Conservation (phyloP, 2,888 invertebrate species). For the Temnothorax unifasciatus region DNA sequence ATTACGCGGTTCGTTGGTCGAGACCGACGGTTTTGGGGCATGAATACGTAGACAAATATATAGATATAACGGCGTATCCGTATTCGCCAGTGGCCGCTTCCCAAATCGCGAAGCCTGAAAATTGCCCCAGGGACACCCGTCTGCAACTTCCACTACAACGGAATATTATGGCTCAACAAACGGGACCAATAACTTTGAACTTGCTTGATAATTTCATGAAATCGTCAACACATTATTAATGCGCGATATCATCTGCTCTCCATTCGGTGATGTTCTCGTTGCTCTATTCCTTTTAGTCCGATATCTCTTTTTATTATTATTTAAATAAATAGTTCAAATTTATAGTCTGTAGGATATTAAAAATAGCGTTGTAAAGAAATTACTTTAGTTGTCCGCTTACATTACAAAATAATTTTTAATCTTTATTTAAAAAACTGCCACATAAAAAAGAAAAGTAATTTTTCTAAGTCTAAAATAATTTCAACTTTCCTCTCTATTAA, state of each 20-base stretch:
- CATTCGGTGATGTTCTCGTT: background rate
- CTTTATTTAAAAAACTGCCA: background rate
- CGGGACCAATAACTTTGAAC: conserved; percentile 47
- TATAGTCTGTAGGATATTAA: background rate
- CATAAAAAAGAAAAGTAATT: background rate
- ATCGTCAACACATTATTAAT: conserved; percentile 15
- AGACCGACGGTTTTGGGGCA: conserved; percentile 70
- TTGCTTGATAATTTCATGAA: conserved; percentile 53
- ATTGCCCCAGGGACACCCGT: conserved; percentile 72
- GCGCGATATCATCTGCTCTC: background rate
- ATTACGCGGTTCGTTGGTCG: conserved; percentile 77
- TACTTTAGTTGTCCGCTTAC: background rate
- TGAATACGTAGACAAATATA: conserved; percentile 72
- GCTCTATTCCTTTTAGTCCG: background rate
- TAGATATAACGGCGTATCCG: conserved; percentile 52
- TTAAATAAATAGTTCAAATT: background rate
- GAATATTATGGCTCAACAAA: conserved; percentile 71
- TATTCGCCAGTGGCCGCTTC: conserved; percentile 60
- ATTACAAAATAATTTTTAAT: background rate
- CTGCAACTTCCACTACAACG: conserved; percentile 68
- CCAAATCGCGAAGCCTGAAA: conserved; percentile 73
- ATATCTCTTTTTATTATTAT: background rate
- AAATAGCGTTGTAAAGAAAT: background rate
- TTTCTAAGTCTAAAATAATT: background rate
- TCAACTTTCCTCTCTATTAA: background rate